Evolutionary conservation across 2,113 vertebrate species (phyloP), one percentile per base, ranked within the genome.

Genomic region (Melanostigma gelatinosum): DNA sequence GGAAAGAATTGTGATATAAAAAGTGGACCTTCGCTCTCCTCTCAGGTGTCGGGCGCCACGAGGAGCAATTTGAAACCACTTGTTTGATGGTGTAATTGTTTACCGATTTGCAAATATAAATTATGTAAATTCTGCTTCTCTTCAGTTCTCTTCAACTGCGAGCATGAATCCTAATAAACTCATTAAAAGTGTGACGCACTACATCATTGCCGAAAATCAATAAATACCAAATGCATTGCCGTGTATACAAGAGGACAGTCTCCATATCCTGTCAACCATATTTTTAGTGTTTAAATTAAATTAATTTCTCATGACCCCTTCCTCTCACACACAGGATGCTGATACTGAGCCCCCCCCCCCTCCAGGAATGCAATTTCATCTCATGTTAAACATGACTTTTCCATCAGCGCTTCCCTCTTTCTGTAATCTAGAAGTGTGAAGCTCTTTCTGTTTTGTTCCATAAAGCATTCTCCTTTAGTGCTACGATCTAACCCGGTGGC

Each of bases 321-420:
- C 44, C 15, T 7, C 18, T 65, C 46, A 50, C 55, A 27, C 50
- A 57, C 57, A 18, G 16, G 44, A 68, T 38, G 38, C 61, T 66
- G 22, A 54, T 34, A 38, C 27, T 46, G 8, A 63, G 36, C 34
- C 34, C 48, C 29, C 29, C 29, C 29, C 15, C 4, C 61, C 63
- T 18, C 15, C 38, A 9, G 16, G 10, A 29, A 64, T 42, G 22
- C 24, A 48, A 63, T 22, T 4, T 40, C 29, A 75, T 54, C 34
- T 36, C 54, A 38, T 38, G 22, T 48, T 24, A 10, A 50, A 52
- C 61, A 61, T 20, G 8, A 42, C 29, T 78, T 67, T 62, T 34
- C 54, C 74, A 83, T 61, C 52, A 77, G 52, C 68, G 20, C 50
- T 75, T 32, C 24, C 29, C 11, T 62, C 62, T n/a, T 52, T 55